These are phyloP conservation scores for Odontamblyopus rebecca DNA, from an alignment of 2,797 vertebrate species.

Conservation along the genomic window DNA sequence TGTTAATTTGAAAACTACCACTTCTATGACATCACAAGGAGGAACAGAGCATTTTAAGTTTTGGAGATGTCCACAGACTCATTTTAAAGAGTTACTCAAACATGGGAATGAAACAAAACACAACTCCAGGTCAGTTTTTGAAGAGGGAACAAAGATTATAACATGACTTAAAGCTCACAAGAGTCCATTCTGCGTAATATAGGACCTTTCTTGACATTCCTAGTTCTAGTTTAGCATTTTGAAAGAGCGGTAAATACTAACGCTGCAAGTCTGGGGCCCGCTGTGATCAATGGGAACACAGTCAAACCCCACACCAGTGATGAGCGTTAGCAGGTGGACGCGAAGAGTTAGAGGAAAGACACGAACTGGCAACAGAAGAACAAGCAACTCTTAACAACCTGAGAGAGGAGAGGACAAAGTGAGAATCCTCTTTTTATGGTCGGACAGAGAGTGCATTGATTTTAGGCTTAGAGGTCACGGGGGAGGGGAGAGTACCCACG, in stretches of 20 bases:
- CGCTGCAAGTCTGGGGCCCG: background rate
- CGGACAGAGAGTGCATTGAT: background rate
- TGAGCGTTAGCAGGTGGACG: constrained; percentile 42
- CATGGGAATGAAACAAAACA: no score
- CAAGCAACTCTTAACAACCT: constrained; percentile 6
- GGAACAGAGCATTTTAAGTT: no score
- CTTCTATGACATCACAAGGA: no score
- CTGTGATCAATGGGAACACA: background rate
- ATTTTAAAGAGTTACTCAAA: no score
- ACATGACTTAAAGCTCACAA: no score
- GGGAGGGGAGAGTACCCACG: background rate
- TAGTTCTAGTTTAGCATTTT: no score
- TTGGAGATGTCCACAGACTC: no score
- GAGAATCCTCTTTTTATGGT: constrained; percentile 3
- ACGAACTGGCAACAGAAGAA: constrained; percentile 34
- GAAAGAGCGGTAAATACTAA: background rate
- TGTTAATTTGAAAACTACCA: no score
- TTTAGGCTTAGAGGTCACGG: background rate
- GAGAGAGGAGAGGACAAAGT: constrained; percentile 1
- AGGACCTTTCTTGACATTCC: no score
- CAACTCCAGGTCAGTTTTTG: no score
- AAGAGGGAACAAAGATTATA: no score
- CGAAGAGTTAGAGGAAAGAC: constrained; percentile 42
- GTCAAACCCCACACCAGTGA: constrained; percentile 1
- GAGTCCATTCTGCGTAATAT: no score